Base-by-base conservation (phyloP, 1,140 invertebrate genomes). In the Ceratitis capitata region DNA sequence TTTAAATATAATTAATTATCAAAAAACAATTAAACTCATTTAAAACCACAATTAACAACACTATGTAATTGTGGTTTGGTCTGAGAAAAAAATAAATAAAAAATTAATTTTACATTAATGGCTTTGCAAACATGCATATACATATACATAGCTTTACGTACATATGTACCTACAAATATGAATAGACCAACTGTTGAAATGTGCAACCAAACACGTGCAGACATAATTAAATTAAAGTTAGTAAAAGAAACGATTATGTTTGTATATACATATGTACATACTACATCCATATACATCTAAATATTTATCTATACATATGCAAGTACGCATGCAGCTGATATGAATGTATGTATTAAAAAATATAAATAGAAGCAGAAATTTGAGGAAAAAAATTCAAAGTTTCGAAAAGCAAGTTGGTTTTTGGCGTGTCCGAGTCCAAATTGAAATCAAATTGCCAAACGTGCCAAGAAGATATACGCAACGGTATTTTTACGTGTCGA, bases 101-200 rank as follows among this genome's bases (percentile, higher is more conserved):
- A 35, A 39, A 23, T 23, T n/a, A 5, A 39, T 69, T 39, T 69
- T 32, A 35, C 12, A 69, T 69, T 69, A 69, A 19, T 35, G 16
- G 16, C 61, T 69, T 69, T 6, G n/a, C 32, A 69, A 69, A 39
- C 39, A 35, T 6, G 51, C n/a, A 53, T 7, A 23, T 23, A 56
- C 1, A 23, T 4, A 1, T 19, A n/a, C n/a, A 23, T 56, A 6
- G 14, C 14, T 39, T 35, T 39, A 12, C 6, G 19, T 35, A 64
- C 4, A 5, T 39, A n/a, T n/a, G n/a, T n/a, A n/a, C n/a, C n/a
- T n/a, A n/a, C n/a, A n/a, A n/a, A n/a, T n/a, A n/a, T n/a, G n/a
- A n/a, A n/a, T n/a, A n/a, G n/a, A n/a, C n/a, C n/a, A 56, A 56
- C 19, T 56, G 51, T 69, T 69, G 61, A 69, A 69, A 69, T 69